Conservation (phyloP, 2,888 invertebrate species). For the Furcula furcula region DNA sequence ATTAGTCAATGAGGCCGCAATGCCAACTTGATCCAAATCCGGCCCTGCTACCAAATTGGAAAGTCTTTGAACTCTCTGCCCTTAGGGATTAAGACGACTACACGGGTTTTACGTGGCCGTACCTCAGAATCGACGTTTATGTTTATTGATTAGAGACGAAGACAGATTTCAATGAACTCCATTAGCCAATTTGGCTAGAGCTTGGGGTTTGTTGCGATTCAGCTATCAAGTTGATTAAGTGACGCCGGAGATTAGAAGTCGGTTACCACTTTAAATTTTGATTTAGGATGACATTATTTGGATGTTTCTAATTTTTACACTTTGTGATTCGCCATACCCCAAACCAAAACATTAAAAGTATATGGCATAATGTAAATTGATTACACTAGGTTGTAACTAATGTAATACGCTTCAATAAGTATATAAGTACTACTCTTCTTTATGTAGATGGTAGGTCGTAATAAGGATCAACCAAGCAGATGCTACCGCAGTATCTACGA, state of each 20-base stretch:
- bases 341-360: no score
- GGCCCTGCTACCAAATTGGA: slow-evolving; percentile 50
- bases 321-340: no score
- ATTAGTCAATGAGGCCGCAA: slow-evolving; percentile 13
- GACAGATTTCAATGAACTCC: slow-evolving; percentile 71
- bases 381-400: no score
- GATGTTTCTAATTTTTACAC: no score
- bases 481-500: no score
- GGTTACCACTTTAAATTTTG: slow-evolving; percentile 18
- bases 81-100: slow-evolving; percentile 51
- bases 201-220: slow-evolving; percentile 58
- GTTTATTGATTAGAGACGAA: slow-evolving; percentile 71
- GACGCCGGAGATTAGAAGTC: slow-evolving; percentile 36
- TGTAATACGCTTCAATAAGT: no score
- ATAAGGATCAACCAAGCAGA: no score
- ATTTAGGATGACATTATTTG: slow-evolving; percentile 14
- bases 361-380: no score
- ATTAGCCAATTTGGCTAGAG: slow-evolving; percentile 73
- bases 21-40: slow-evolving; percentile 31
- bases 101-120: slow-evolving; percentile 57
- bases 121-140: slow-evolving; percentile 70
- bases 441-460: no score
- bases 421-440: no score
- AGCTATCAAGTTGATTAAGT: slow-evolving; percentile 56
- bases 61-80: slow-evolving; percentile 71